Percentiles rank a stretch among this genome's conserved stretches.
phyloP scores from a whole-genome alignment of 2,113 vertebrate species.

The Deroptyus accipitrinus region DNA sequence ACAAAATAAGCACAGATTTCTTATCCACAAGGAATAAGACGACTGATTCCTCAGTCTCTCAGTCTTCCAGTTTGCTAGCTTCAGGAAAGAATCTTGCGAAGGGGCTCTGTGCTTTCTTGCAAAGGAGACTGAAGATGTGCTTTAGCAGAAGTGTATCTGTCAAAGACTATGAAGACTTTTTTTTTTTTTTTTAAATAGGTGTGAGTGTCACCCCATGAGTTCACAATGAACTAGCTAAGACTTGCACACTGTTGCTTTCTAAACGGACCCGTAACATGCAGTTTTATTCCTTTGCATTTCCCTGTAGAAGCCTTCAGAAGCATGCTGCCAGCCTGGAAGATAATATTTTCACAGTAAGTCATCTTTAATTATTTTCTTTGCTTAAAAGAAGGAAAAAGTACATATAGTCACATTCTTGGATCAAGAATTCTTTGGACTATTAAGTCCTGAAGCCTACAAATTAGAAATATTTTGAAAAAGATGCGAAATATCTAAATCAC shows the following conservation, averaged over 20 bases:
- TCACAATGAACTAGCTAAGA: background rate
- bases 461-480: background rate
- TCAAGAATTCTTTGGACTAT: background rate
- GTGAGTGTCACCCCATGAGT: accelerated
- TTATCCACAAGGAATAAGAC: background rate
- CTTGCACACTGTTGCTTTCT: background rate
- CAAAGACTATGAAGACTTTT: background rate
- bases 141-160: background rate
- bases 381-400: background rate
- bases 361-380: background rate
- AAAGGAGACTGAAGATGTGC: background rate
- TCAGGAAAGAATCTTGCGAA: background rate
- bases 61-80: background rate
- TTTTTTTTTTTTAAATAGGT: background rate
- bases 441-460: background rate
- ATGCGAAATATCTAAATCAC: background rate
- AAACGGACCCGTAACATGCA: background rate
- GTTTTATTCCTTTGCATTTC: background rate
- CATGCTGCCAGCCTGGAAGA: background rate
- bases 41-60: background rate
- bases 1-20: background rate
- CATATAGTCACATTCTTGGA: background rate
- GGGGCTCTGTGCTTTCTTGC: background rate
- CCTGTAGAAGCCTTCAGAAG: background rate
- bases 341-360: background rate